Base-by-base conservation (phyloP, 2,797 vertebrate species). In the Hafferia zeledoni region DNA sequence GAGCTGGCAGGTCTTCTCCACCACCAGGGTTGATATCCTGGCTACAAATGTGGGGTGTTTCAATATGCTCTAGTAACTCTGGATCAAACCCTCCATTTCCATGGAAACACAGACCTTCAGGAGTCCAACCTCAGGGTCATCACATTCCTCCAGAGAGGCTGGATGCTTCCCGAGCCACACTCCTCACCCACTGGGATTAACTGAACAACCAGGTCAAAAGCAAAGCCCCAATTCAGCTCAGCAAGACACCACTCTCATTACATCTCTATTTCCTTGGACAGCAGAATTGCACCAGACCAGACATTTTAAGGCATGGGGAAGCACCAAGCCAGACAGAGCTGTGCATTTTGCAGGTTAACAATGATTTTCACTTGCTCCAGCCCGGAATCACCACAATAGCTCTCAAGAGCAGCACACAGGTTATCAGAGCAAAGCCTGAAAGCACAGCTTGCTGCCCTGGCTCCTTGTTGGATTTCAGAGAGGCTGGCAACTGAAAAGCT, bases 401-500 rank as follows among this genome's bases (percentile, higher is more conserved):
- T 49, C 84, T 18, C 4, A 19, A 46, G 53, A 79, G 92, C 89
- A 76, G 68, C 89, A 23, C 17, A 3, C 31, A 6, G 71, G 89
- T 75, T 65, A 75, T 75, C 82, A 84, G 65, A 85, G 81, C 78
- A 76, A 91, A 87, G 81, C 49, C 92, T 96, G 94, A 92, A 93
- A 93, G 94, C 89, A 93, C 93, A 94, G 94, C 95, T 82, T 75
- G 86, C 86, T 96, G 85, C 89, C 91, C 80, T 22, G 55, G 53
- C 95, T 96, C 86, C 94, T 72, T 49, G 67, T 20, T 91, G 88
- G 68, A 94, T 95, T 90, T 95, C 88, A 79, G 72, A 93, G 83
- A 56, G 83, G 49, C 69, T 88, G 87, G 91, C 89, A 67, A 53
- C 76, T 72, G 76, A 87, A 89, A 94, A 93, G 93, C 83, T 31